Percentiles rank a stretch among this genome's conserved stretches.
phyloP scores from a whole-genome alignment of 2,113 vertebrate genomes.

The Myxocyprinus asiaticus region DNA sequence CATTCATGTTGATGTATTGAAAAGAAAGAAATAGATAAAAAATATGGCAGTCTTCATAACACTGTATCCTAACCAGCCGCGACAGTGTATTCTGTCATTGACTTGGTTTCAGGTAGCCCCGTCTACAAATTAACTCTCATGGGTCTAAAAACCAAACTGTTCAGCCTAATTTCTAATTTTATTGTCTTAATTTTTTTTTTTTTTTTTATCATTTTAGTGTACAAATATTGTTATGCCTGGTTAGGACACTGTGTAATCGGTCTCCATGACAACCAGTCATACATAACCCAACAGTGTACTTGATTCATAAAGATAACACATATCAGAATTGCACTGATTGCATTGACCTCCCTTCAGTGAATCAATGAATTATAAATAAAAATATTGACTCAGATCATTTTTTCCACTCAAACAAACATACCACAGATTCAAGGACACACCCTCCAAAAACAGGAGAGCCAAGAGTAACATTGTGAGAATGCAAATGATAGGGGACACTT shows the following conservation, averaged over 20 bases:
- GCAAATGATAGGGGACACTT: constrained; percentile 12
- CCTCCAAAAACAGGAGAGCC: constrained; percentile 6
- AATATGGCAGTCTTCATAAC: not conserved
- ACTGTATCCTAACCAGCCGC: too few relatives aligned
- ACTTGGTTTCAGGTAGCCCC: too few relatives aligned
- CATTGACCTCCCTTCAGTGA: constrained; percentile 9
- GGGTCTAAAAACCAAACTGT: too few relatives aligned
- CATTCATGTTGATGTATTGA: constrained; percentile 6
- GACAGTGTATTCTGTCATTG: too few relatives aligned
- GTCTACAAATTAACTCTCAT: too few relatives aligned
- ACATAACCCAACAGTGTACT: constrained; percentile 18
- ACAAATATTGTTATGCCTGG: too few relatives aligned
- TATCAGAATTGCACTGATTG: constrained; percentile 11
- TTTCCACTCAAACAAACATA: constrained; percentile 47
- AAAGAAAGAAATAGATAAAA: not conserved
- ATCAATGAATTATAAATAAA: constrained; percentile 34
- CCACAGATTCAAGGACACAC: constrained; percentile 33
- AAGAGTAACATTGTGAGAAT: not conserved
- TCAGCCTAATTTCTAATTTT: too few relatives aligned
- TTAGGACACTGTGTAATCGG: not conserved
- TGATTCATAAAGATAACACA: not conserved
- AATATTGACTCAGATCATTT: constrained; percentile 43
- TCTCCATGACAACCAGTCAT: constrained; percentile 15
- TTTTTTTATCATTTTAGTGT: too few relatives aligned
- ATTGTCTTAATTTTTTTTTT: too few relatives aligned